phyloP scores from a whole-genome alignment of 2,113 vertebrate species.

The Pangasianodon hypophthalmus region DNA sequence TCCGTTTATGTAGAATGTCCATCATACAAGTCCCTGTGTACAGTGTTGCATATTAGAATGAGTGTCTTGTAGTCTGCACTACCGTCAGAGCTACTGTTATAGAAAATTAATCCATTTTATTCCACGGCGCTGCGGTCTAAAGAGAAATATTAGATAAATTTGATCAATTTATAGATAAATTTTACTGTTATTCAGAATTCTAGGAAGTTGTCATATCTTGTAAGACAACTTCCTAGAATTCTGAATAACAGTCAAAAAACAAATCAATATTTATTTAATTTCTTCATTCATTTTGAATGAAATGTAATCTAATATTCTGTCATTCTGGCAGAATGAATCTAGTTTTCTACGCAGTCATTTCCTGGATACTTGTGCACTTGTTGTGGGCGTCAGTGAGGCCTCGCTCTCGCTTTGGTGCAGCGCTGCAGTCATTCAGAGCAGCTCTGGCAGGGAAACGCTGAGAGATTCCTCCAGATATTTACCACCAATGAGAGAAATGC shows the following conservation, averaged over 20 bases:
- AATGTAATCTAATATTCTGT: neutral
- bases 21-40: no score
- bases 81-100: no score
- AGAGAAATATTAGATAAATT: no score
- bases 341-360: neutral
- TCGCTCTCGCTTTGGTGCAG: conserved; percentile 6
- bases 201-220: no score
- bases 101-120: no score
- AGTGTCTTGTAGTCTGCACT: no score
- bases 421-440: conserved; percentile 54
- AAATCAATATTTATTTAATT: neutral
- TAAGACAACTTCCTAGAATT: neutral
- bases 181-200: no score
- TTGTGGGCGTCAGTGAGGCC: neutral
- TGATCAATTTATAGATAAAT: no score
- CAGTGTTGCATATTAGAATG: no score
- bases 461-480: conserved; percentile 77
- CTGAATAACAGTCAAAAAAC: neutral
- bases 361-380: neutral
- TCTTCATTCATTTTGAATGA: neutral
- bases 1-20: no score
- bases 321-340: neutral
- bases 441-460: conserved; percentile 65
- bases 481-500: conserved; percentile 75
- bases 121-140: no score